Evolutionary conservation across 2,888 invertebrate genomes (phyloP), one percentile per base, ranked within the genome.

Genomic region (Hydriomena furcata): DNA sequence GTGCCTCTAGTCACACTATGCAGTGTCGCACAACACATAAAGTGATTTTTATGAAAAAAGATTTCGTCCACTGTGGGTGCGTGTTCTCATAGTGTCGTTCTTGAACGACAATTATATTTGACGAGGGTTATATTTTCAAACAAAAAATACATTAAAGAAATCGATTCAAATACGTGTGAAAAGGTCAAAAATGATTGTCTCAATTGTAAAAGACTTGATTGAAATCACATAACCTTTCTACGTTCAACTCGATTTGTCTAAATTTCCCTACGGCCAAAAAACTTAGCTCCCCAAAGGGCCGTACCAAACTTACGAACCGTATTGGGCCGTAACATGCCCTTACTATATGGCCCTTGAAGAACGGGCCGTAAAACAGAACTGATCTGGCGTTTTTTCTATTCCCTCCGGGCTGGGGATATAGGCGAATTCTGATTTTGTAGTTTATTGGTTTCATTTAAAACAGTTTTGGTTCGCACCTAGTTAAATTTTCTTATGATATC

Each of bases 351-450:
- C 55, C 55, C 57, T 57, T 57, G 52, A 55, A 60, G 41, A 30
- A 50, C 6, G 10, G 42, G 12, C 41, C 45, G 30, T 61, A 61
- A 61, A 61, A 56, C 46, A 44, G 20, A 42, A 58, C 60, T 57
- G 56, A 63, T 52, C 53, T 50, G 7, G 64, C 66, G 55, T 50
- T 60, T 66, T 67, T 65, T 68, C 67, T 61, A 55, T 54, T 46
- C 61, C 45, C n/a, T 12, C 28, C 47, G 55, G 61, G 23, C 6
- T 7, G 40, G 8, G 7, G n/a, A n/a, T n/a, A n/a, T 27, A 30
- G 31, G 13, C 23, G 34, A 21, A 20, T 35, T 25, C 38, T 25
- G 43, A 52, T 44, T 38, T 47, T 17, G 25, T 44, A 36, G 30
- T 46, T 42, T 42, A 46, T 37, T 30, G 25, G 20, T 7, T 38